phyloP scores from a whole-genome alignment of 2,113 vertebrate species.

The Asarcornis scutulata region DNA sequence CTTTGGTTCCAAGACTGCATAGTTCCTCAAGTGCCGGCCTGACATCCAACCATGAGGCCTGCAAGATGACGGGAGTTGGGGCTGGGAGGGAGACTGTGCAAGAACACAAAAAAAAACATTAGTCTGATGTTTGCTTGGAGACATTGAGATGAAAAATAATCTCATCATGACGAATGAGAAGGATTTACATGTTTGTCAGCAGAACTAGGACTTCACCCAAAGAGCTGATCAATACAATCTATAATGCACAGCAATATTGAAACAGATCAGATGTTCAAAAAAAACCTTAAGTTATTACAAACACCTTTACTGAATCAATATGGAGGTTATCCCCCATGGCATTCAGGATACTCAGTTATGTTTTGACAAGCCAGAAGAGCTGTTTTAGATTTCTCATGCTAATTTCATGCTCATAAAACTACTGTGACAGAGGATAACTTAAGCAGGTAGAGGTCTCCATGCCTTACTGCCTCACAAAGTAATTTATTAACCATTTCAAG shows the following conservation, averaged over 20 bases:
- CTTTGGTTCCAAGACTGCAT: rapidly evolving
- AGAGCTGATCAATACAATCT: not conserved
- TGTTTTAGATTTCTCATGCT: not conserved
- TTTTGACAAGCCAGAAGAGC: not conserved
- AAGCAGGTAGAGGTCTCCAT: not conserved
- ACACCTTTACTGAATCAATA: not conserved
- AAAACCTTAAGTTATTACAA: not conserved
- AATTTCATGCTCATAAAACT: not conserved
- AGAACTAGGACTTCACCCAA: not conserved
- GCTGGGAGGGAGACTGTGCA: not conserved
- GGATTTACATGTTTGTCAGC: not conserved
- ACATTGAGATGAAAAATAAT: not conserved
- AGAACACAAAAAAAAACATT: not conserved
- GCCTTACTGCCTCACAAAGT: not conserved
- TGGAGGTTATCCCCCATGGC: not conserved
- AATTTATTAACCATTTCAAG: not conserved
- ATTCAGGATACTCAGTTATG: not conserved
- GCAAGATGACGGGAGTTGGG: not conserved
- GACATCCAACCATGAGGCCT: not conserved
- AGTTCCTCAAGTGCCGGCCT: not conserved
- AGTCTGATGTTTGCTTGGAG: not conserved
- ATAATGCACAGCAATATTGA: not conserved
- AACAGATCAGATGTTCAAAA: not conserved
- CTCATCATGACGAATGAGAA: not conserved
- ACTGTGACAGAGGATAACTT: not conserved